A percentile compares a stretch with the other conserved stretches of the same genome.
Evolutionary conservation across 2,113 vertebrate genomes (phyloP).

Genomic region (Archocentrus centrarchus): DNA sequence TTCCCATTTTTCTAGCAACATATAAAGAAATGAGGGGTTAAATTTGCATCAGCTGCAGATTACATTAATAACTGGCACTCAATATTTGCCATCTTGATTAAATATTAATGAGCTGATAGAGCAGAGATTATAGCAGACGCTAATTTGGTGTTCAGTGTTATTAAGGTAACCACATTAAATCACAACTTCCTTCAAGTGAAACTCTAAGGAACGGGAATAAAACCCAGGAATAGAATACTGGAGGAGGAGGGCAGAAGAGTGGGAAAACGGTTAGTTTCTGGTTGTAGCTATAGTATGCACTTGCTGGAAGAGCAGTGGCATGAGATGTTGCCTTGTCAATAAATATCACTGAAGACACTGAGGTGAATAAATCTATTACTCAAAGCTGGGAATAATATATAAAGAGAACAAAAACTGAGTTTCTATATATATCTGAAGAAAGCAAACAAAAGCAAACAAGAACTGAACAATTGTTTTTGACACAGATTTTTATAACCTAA

Average conservation of each 20-base stretch:
- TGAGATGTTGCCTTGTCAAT: neutral
- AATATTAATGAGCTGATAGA: neutral
- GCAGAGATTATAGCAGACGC: neutral
- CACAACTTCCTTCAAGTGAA: slow-evolving; percentile 1
- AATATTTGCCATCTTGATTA: neutral
- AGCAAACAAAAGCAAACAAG: neutral
- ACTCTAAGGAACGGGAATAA: neutral
- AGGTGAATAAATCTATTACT: neutral
- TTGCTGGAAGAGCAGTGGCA: neutral
- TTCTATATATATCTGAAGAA: neutral
- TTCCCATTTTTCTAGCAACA: too few species aligned
- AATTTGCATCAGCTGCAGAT: neutral
- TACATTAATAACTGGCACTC: neutral
- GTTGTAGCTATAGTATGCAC: neutral
- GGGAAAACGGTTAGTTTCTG: neutral
- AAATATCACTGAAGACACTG: neutral
- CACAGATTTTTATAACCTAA: too few species aligned
- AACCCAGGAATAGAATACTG: neutral
- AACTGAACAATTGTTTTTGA: neutral
- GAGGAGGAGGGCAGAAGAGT: neutral
- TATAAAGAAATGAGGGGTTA: neutral
- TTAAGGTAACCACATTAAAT: neutral
- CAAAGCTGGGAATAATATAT: neutral
- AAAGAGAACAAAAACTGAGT: neutral
- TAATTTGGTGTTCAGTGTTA: neutral